A percentile compares a stretch with the other conserved stretches of the same genome.
These are phyloP conservation scores for Pongo pygmaeus DNA, from an alignment of 2,113 vertebrate genomes.

Conservation along the genomic window DNA sequence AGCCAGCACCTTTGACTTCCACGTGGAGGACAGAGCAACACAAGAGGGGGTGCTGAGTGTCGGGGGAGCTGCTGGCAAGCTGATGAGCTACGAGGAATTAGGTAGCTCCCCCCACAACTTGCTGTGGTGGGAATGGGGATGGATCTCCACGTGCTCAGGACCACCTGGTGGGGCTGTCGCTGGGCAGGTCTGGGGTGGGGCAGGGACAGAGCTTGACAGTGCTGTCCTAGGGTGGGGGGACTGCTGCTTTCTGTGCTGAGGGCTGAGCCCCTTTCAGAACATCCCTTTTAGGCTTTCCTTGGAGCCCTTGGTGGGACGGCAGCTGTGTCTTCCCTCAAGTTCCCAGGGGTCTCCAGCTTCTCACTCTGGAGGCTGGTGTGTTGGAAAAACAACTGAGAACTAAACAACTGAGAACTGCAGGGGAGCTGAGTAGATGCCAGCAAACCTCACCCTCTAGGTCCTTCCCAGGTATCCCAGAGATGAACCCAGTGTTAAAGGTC, in stretches of 20 bases:
- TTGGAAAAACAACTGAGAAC: background rate
- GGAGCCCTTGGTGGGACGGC: background rate
- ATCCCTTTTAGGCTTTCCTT: background rate
- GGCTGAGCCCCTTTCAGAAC: too few species aligned
- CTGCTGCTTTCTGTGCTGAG: background rate
- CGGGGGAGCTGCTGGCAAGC: background rate
- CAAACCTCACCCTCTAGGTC: background rate
- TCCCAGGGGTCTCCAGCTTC: background rate
- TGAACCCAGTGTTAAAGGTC: background rate
- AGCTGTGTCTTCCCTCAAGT: background rate
- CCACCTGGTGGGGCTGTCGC: fast-evolving
- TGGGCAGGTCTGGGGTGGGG: background rate
- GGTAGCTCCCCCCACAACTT: background rate
- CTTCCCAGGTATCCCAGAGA: background rate
- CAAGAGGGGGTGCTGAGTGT: fast-evolving
- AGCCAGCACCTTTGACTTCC: background rate
- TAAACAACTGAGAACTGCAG: background rate
- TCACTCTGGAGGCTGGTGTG: background rate
- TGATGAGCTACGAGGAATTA: background rate
- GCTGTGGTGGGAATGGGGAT: background rate
- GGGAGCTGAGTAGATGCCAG: background rate
- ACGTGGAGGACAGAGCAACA: fast-evolving
- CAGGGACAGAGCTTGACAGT: background rate
- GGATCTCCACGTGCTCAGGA: background rate
- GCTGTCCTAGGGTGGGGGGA: too few species aligned